phyloP scores from a whole-genome alignment of 2,888 invertebrate genomes.

The Cecidostiba fungosa region DNA sequence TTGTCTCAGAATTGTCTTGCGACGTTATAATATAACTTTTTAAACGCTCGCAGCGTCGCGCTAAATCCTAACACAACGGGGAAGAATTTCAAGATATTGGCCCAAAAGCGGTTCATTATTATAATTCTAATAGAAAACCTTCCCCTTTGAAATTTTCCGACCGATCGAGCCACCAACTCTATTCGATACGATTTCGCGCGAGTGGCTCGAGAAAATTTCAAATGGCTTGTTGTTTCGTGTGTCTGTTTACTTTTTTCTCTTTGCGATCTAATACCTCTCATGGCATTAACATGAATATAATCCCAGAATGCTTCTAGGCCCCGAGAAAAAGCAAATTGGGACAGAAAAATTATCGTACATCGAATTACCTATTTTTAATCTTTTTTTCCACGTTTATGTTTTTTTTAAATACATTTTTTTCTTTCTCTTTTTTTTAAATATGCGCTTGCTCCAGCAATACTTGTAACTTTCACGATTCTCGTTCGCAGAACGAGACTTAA shows the following conservation, averaged over 20 bases:
- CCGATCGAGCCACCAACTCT: conserved; percentile 63
- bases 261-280: conserved; percentile 66
- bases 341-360: conserved; percentile 72
- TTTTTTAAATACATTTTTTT: conserved; percentile 22
- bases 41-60: conserved; percentile 61
- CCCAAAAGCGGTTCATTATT: conserved; percentile 62
- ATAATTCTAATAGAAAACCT: conserved; percentile 56
- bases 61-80: conserved; percentile 68
- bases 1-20: conserved; percentile 67
- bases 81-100: conserved; percentile 73
- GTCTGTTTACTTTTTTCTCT: conserved; percentile 46
- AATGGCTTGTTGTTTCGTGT: conserved; percentile 62
- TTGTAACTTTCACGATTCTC: conserved; percentile 21
- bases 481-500: conserved; percentile 55
- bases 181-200: conserved; percentile 44
- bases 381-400: conserved; percentile 55
- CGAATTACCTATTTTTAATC: conserved; percentile 74
- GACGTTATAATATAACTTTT: conserved; percentile 65
- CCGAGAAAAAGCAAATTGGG: conserved; percentile 76
- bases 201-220: conserved; percentile 66
- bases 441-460: conserved; percentile 38
- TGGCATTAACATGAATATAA: conserved; percentile 74
- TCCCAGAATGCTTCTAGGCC: conserved; percentile 77
- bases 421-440: conserved; percentile 45
- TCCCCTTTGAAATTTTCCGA: conserved; percentile 69